Base-by-base conservation (phyloP, 2,888 invertebrate species). In the Campaea margaritaria region DNA sequence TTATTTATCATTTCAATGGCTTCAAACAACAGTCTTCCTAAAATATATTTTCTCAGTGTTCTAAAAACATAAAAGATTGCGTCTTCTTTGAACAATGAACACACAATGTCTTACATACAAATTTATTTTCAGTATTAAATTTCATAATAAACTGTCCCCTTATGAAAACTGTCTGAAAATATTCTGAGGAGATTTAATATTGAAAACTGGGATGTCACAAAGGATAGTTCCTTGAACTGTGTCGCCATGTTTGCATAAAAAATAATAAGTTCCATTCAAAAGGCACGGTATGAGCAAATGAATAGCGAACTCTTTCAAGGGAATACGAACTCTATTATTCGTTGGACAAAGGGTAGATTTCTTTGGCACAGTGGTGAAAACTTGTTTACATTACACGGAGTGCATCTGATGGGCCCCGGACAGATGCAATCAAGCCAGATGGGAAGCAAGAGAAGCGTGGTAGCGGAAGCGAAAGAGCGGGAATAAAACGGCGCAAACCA, bases 321-420 rank as follows among this genome's bases (percentile, higher is more conserved):
- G 71, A 72, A 75, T 68, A 76, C 73, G 78, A 80, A 82, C 78
- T 77, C 74, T 78, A 81, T 83, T 86, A 84, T 85, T 79, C 81
- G 72, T 73, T 66, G 64, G 55, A 80, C 76, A 82, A 84, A 83
- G 75, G 72, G 62, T 64, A 65, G 65, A 62, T 69, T 73, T 76
- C 78, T 86, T 84, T 83, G 81, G 75, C 76, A 83, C 78, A 85
- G 82, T 82, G 68, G 70, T 65, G 79, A 73, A 79, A 55, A 82
- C 81, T 85, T 87, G 84, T 86, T 86, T 86, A 82, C 78, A 79
- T 83, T 83, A 80, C 61, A 65, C 62, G 74, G 70, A 78, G 78
- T 86, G 87, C 85, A 82, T 75, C 75, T 84, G 83, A 85, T 82
- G 82, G 77, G 61, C 69, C 63, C 69, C 69, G 72, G 76, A 76